Base-by-base conservation (phyloP, 2,797 vertebrate genomes). In the Sebastes kiyomatsui region DNA sequence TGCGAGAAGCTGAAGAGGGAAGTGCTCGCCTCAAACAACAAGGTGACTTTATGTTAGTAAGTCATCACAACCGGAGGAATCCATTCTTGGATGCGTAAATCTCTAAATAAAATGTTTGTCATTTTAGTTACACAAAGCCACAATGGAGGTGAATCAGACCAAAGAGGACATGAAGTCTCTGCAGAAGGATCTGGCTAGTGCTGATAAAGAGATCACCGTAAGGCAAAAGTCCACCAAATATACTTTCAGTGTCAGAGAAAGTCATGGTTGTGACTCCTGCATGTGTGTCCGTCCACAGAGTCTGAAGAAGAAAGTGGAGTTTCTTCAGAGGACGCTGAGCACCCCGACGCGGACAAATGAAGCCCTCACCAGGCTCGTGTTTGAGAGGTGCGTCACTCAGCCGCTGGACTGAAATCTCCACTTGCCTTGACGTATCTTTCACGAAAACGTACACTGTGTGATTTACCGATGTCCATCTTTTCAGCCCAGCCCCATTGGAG, bases 1-100 rank as follows among this genome's bases (percentile, higher is more conserved):
- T 93, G 97, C 71, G 98, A 99, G 90, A 99, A 97, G 88, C 92
- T 99, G 74, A 98, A 96, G 93, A 97, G 96, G 87, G 98, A 99
- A 79, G 89, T 98, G 35, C 94, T 97, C 89, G 92, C 95, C 71
- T 94, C 96, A 66, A 97, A 94, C 87, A 96, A 80, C 89, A 99
- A 97, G 97, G 98, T 99, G 95, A 77, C 11, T 12, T 35, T n/a
- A 16, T 27, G 18, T 71, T 27, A 28, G 11, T 30, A 13, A 56
- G n/a, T 61, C 14, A 38, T 3, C 7, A 2, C 54, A 10, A 11
- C 3, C 4, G 8, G 22, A 69, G 5, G 5, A 75, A 46, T 32
- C 4, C 2, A 10, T 11, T n/a, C 8, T 20, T 67, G 0, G 18
- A 11, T 18, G 18, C 2, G 0, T 12, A 3, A 46, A 23, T 35